These are phyloP conservation scores for Sphaerodactylus townsendi DNA, from an alignment of 2,113 vertebrate species.

Conservation along the genomic window DNA sequence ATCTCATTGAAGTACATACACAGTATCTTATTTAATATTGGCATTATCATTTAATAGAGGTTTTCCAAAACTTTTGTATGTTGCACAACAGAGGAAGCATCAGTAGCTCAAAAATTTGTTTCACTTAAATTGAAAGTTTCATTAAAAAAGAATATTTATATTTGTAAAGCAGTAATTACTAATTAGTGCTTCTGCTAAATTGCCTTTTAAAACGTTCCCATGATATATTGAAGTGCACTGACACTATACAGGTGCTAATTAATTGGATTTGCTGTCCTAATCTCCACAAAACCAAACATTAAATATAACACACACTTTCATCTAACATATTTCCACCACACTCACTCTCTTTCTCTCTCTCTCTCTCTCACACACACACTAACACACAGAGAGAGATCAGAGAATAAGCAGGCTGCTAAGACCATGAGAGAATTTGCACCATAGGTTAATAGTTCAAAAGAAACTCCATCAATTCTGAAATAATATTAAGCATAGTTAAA, in stretches of 20 bases:
- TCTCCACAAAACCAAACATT: conserved; percentile 31
- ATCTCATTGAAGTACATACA: background rate
- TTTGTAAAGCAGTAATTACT: conserved; percentile 52
- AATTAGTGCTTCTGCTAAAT: conserved; percentile 27
- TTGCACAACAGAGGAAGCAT: background rate
- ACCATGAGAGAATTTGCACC: background rate
- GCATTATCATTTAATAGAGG: background rate
- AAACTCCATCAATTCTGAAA: background rate
- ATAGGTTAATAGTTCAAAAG: background rate
- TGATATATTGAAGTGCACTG: conserved; percentile 25
- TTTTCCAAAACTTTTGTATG: background rate
- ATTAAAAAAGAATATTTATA: conserved; percentile 15
- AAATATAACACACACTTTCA: conserved; percentile 3
- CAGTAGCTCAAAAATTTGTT: background rate
- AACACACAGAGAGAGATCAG: too few species aligned
- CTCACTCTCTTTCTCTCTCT: too few species aligned
- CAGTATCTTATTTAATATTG: background rate
- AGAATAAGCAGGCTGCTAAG: background rate
- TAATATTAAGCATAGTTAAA: background rate
- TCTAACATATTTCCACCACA: background rate
- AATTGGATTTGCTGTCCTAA: conserved; percentile 38
- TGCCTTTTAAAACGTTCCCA: conserved; percentile 20
- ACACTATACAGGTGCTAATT: conserved; percentile 33
- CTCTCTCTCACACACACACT: too few species aligned
- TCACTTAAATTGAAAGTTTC: conserved; percentile 21